Evolutionary conservation across 2,113 vertebrate species (phyloP).

Genomic region (Gymnocephalus cernua): DNA sequence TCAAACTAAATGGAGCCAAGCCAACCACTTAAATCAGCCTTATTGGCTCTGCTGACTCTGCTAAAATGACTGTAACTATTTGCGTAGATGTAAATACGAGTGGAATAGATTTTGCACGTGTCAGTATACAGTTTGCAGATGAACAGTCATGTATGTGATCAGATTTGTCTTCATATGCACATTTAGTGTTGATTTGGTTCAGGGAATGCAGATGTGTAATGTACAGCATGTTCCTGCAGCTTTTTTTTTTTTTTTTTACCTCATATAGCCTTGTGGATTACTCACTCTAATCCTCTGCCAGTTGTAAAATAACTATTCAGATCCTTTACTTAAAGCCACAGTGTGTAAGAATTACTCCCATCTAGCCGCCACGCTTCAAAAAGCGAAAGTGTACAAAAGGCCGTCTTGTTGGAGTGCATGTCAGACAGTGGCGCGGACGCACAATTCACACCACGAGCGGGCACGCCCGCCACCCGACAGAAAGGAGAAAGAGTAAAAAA

Average conservation of each 20-base stretch:
- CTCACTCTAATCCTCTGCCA: neutral
- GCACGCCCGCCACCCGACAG: no score
- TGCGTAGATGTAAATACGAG: neutral
- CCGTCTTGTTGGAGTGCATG: no score
- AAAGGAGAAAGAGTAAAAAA: no score
- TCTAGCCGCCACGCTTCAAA: no score
- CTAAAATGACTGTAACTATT: conserved; percentile 9
- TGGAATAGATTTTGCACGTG: neutral
- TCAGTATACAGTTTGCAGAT: neutral
- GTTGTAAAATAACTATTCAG: neutral
- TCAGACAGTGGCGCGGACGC: no score
- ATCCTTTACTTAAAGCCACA: neutral
- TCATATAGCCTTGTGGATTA: neutral
- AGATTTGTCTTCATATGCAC: neutral
- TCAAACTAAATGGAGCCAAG: conserved; percentile 25
- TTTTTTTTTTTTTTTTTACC: neutral
- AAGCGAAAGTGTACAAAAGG: no score
- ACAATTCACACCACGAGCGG: no score
- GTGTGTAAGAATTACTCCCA: no score
- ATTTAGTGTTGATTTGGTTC: neutral
- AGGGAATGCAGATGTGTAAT: neutral
- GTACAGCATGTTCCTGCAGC: neutral
- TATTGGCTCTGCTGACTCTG: neutral
- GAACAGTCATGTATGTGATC: neutral
- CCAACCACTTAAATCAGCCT: conserved; percentile 17